Evolutionary conservation across 2,797 vertebrate species (phyloP).

Genomic region (Odontamblyopus rebecca): DNA sequence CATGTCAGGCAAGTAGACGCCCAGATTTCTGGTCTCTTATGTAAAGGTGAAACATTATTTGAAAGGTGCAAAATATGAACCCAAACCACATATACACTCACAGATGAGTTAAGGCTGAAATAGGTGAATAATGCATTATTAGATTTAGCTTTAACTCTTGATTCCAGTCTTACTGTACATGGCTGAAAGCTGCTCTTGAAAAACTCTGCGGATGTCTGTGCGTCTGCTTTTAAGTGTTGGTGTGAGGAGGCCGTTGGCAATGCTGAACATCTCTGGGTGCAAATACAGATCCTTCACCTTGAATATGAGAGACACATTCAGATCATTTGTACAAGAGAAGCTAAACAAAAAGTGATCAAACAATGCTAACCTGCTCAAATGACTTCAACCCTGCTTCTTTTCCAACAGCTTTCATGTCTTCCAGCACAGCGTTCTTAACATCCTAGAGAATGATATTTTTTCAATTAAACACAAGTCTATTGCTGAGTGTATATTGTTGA

Average conservation of each 20-base stretch:
- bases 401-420: conserved; percentile 74
- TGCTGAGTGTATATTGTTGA: background rate
- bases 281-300: conserved; percentile 79
- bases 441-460: conserved; percentile 60
- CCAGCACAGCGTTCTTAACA: conserved; percentile 73
- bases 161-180: conserved; percentile 73
- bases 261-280: conserved; percentile 77
- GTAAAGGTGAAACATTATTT: conserved; percentile 14
- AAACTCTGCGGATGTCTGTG: conserved; percentile 69
- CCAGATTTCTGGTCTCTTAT: conserved; percentile 15
- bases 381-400: conserved; percentile 80
- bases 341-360: background rate
- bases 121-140: conserved; percentile 17
- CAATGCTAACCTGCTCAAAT: conserved; percentile 76
- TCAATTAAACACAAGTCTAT: background rate
- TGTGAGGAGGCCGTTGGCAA: conserved; percentile 81
- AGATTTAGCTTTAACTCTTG: conserved; percentile 11
- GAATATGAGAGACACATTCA: background rate
- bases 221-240: conserved; percentile 81
- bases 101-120: conserved; percentile 33
- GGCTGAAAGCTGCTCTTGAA: conserved; percentile 75
- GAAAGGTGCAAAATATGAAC: conserved; percentile 27
- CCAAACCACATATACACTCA: conserved; percentile 24
- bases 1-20: conserved; percentile 7
- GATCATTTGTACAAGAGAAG: background rate